These are phyloP conservation scores for Mesochorus sp. DNA, from an alignment of 2,888 invertebrate species.

Conservation along the genomic window DNA sequence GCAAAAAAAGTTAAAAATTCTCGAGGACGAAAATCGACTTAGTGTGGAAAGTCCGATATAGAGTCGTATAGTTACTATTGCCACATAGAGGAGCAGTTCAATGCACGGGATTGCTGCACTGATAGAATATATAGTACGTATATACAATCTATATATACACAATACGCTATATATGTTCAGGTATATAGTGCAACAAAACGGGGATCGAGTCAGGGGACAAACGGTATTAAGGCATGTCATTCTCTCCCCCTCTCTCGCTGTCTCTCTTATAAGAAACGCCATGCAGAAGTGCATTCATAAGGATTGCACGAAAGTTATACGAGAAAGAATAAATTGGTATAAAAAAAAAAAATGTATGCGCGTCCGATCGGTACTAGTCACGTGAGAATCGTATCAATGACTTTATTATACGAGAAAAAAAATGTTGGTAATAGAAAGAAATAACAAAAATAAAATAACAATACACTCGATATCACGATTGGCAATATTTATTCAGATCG, in stretches of 20 bases:
- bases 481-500: not conserved
- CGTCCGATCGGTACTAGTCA: not conserved
- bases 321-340: not conserved
- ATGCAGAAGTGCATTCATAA: not conserved
- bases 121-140: not conserved
- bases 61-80: slow-evolving; percentile 26
- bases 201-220: slow-evolving; percentile 10
- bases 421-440: not conserved
- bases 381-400: slow-evolving; percentile 25
- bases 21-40: no score
- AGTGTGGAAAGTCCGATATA: no score
- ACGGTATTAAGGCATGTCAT: slow-evolving; percentile 24
- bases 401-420: slow-evolving; percentile 11
- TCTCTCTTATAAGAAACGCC: slow-evolving; percentile 18
- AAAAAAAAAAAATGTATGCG: not conserved
- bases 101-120: slow-evolving; percentile 15
- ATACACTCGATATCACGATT: not conserved
- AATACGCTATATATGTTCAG: not conserved
- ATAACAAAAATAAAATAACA: no score
- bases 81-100: slow-evolving; percentile 40
- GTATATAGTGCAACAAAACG: slow-evolving; percentile 22
- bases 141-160: not conserved
- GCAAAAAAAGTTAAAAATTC: no score
- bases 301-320: not conserved
- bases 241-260: no score